Percentiles rank a stretch among this genome's conserved stretches.
Conservation (phyloP, 2,888 invertebrate species). For the Zonitis immaculata region DNA sequence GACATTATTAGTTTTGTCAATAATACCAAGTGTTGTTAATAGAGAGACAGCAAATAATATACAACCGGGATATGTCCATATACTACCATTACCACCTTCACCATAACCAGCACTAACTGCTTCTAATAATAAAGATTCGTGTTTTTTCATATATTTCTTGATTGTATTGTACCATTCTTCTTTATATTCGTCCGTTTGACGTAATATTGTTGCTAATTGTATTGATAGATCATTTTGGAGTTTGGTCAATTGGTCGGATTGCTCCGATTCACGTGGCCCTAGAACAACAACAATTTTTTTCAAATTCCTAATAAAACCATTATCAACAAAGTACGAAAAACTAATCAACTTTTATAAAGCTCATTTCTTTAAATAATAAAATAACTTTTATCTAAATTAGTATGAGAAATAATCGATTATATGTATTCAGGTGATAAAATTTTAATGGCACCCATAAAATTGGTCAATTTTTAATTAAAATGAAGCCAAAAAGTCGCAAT, state of each 20-base stretch:
- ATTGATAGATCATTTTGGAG: conserved; percentile 60
- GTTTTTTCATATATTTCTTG: conserved; percentile 53
- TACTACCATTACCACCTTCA: conserved; percentile 55
- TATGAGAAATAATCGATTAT: too few relatives aligned
- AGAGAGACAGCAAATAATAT: conserved; percentile 65
- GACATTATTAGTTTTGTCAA: neutral
- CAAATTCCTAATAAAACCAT: too few relatives aligned
- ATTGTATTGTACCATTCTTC: conserved; percentile 60
- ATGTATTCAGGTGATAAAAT: too few relatives aligned
- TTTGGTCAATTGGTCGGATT: conserved; percentile 52
- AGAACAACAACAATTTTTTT: conserved; percentile 27
- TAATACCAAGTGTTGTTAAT: conserved; percentile 64
- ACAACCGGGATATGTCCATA: conserved; percentile 67
- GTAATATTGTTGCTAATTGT: conserved; percentile 60
- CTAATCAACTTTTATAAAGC: too few relatives aligned
- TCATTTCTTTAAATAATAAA: too few relatives aligned
- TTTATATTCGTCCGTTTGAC: conserved; percentile 54
- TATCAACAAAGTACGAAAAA: too few relatives aligned
- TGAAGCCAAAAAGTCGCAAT: too few relatives aligned
- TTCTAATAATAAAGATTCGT: conserved; percentile 57
- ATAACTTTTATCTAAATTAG: too few relatives aligned
- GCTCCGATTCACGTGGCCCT: conserved; percentile 58
- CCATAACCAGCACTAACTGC: conserved; percentile 55
- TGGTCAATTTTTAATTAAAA: too few relatives aligned
- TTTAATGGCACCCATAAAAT: too few relatives aligned